phyloP scores from a whole-genome alignment of 2,888 invertebrate species.

The Nasonovia ribisnigri region DNA sequence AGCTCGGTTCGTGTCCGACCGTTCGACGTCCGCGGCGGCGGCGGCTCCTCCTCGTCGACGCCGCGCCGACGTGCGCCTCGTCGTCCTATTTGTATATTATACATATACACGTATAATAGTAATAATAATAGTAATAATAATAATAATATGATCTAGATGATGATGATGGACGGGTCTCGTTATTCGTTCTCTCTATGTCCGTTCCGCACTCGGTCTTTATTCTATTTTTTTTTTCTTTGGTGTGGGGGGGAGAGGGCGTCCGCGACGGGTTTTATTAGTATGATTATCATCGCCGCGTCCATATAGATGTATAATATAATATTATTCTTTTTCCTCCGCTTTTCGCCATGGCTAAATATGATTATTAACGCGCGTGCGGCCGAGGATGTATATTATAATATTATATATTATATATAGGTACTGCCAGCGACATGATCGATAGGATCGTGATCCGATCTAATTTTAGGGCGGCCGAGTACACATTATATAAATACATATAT shows the following conservation, averaged over 20 bases:
- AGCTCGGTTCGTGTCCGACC: slow-evolving; percentile 9
- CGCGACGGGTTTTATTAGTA: slow-evolving; percentile 56
- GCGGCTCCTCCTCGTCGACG: neutral
- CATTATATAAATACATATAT: neutral
- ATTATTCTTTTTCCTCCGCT: slow-evolving; percentile 27
- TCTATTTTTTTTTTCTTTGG: neutral
- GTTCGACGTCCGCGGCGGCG: slow-evolving; percentile 16
- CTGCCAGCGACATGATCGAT: slow-evolving; percentile 53
- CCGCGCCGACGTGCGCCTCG: neutral
- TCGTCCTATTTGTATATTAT: neutral
- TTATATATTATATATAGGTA: neutral
- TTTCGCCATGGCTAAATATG: slow-evolving; percentile 43
- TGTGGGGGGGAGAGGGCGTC: neutral
- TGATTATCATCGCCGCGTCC: slow-evolving; percentile 44
- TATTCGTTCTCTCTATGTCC: neutral
- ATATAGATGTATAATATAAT: neutral
- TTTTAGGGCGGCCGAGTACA: slow-evolving; percentile 46
- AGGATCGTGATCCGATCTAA: slow-evolving; percentile 64
- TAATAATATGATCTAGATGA: slow-evolving; percentile 41
- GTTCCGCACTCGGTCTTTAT: neutral
- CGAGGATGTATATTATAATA: neutral
- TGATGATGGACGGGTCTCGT: slow-evolving; percentile 44
- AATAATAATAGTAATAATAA: neutral
- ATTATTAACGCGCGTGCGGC: slow-evolving; percentile 54
- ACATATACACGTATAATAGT: neutral